Evolutionary conservation across 2,888 invertebrate genomes (phyloP), one percentile per base, ranked within the genome.

Genomic region (Acronicta psi): DNA sequence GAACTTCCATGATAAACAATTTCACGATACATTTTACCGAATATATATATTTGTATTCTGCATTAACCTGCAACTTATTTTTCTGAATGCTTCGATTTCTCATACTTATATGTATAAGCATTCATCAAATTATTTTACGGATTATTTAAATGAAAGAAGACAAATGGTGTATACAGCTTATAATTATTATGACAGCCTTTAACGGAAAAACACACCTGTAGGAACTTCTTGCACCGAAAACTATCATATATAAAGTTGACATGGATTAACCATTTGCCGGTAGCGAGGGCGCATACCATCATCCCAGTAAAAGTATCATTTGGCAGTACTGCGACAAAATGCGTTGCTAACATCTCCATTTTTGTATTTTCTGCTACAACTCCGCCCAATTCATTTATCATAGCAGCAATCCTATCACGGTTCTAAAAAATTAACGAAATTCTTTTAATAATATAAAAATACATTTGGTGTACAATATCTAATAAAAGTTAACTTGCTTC

Each of bases 261-360:
- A 53, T 90, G 89, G 1, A 94, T 77, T 67, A 94, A 70, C 93
- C 93, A 93, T 71, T 94, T 94, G 18, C 94, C 94, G 0, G 94
- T 93, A 36, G 92, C 88, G 6, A 94, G 86, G 0, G 93, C 89
- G 69, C 94, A 94, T 20, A 93, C 92, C 90, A 93, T 93, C 94
- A 94, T 94, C 2, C 93, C 94, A 0, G 93, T 89, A 63, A 86
- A 91, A 0, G 93, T 92, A 67, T 94, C 94, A 11, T 86, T 82
- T 2, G 94, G 93, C 77, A 94, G 75, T 74, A 89, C 83, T 11
- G 92, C 86, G 64, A 94, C 83, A 69, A 91, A 93, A 73, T 94
- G 94, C 29, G 93, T 92, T 38, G 94, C 90, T 79, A 93, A 71
- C 94, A 94, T 94, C 66, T 94, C 94, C 93, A 93, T 93, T 74